Evolutionary conservation across 1,140 invertebrate species (phyloP).

Genomic region (Amyelois transitella): DNA sequence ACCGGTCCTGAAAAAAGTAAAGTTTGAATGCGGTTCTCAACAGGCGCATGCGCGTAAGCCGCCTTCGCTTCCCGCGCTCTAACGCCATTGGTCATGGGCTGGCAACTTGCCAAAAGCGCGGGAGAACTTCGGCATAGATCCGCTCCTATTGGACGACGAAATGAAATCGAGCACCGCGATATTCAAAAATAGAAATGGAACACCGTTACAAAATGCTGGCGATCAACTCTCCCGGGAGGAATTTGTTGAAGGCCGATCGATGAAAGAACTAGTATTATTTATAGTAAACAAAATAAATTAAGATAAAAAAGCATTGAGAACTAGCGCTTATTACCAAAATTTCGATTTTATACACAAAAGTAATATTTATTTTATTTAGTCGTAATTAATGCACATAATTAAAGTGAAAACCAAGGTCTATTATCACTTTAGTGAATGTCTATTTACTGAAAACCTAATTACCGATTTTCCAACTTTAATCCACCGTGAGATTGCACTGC

Average conservation of each 20-base stretch:
- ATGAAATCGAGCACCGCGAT: conserved; percentile 71
- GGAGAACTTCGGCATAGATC: conserved; percentile 44
- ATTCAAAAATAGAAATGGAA: conserved; percentile 69
- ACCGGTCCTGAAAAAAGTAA: conserved; percentile 28
- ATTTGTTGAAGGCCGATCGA: conserved; percentile 13
- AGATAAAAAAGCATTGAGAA: background rate
- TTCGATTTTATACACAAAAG: background rate
- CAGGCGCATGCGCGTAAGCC: conserved; percentile 31
- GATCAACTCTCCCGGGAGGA: conserved; percentile 10
- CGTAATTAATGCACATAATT: background rate
- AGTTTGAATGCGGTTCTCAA: conserved; percentile 13
- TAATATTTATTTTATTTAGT: background rate
- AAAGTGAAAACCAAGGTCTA: background rate
- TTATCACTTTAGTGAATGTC: background rate
- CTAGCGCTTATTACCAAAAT: too few relatives aligned
- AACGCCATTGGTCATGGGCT: conserved; percentile 50
- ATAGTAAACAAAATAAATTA: background rate
- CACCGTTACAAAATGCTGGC: conserved; percentile 44
- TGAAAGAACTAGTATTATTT: background rate
- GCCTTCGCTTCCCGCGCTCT: conserved; percentile 44
- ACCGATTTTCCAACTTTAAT: conserved; percentile 1
- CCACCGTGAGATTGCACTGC: conserved; percentile 14
- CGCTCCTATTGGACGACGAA: conserved; percentile 48
- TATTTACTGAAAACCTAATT: background rate
- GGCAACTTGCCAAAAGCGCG: conserved; percentile 65